Evolutionary conservation across 2,113 vertebrate genomes (phyloP).

Genomic region (Datnioides undecimradiatus): DNA sequence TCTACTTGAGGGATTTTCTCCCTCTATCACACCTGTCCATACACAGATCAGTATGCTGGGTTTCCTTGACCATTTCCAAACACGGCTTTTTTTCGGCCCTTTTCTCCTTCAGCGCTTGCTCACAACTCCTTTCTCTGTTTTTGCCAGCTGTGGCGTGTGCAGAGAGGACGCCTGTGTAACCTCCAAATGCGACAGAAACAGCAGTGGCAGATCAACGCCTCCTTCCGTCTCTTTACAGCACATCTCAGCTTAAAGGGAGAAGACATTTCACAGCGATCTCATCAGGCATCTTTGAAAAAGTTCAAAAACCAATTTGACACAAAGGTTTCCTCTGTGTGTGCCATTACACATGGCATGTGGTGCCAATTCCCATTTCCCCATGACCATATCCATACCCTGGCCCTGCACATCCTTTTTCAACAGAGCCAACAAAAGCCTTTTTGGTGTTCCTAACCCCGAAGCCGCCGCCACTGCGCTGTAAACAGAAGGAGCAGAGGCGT

Average conservation of each 20-base stretch:
- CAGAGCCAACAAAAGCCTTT: conserved; percentile 83
- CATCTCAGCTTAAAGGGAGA: conserved; percentile 37
- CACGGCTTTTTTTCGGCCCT: background rate
- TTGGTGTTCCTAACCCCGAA: conserved; percentile 81
- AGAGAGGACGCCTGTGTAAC: conserved; percentile 41
- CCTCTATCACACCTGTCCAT: conserved; percentile 12
- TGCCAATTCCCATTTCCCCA: conserved; percentile 55
- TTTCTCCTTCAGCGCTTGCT: conserved; percentile 30
- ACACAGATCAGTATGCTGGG: background rate
- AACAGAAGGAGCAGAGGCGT: conserved; percentile 93
- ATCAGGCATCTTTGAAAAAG: conserved; percentile 26
- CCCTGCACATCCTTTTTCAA: conserved; percentile 63
- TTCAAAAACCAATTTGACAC: conserved; percentile 39
- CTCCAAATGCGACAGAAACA: conserved; percentile 38
- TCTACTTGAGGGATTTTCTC: background rate
- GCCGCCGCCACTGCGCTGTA: conserved; percentile 80
- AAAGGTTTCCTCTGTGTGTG: background rate
- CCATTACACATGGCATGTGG: conserved; percentile 78
- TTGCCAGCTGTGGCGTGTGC: conserved; percentile 41
- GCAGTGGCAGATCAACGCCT: conserved; percentile 31
- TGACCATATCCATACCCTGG: conserved; percentile 57
- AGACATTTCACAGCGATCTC: conserved; percentile 35
- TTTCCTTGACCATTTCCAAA: conserved; percentile 13
- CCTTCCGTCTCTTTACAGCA: conserved; percentile 30
- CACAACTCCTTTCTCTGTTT: conserved; percentile 25